A percentile compares a stretch with the other conserved stretches of the same genome.
phyloP scores from a whole-genome alignment of 2,797 vertebrate genomes.

The Poecilia picta region DNA sequence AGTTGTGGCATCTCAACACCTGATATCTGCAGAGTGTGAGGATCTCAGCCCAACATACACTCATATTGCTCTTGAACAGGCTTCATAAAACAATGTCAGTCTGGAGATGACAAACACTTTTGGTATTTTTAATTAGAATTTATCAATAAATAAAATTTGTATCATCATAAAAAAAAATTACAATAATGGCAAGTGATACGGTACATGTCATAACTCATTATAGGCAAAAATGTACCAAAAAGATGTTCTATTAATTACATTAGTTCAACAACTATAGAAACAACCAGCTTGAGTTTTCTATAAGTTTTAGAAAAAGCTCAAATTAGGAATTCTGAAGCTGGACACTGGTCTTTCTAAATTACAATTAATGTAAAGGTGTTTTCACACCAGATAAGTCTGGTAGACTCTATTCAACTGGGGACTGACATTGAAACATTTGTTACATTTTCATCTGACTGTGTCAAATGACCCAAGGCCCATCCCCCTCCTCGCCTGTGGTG shows the following conservation, averaged over 20 bases:
- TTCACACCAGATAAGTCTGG: not conserved
- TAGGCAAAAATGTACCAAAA: not conserved
- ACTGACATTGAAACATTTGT: too few relatives aligned
- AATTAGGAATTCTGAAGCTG: not conserved
- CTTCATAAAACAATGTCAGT: not conserved
- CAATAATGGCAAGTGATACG: not conserved
- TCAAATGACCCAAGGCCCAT: too few relatives aligned
- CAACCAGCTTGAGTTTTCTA: not conserved
- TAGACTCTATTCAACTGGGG: too few relatives aligned
- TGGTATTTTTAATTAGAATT: not conserved
- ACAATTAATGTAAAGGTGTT: not conserved
- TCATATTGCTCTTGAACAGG: too few relatives aligned
- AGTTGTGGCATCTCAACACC: not conserved
- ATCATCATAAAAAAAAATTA: not conserved
- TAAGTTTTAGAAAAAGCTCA: not conserved
- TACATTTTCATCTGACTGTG: too few relatives aligned
- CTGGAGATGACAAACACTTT: not conserved
- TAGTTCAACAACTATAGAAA: not conserved
- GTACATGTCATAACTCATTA: not conserved
- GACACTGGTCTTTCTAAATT: not conserved
- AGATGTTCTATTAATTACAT: not conserved
- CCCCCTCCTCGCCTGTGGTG: too few relatives aligned
- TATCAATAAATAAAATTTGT: too few relatives aligned
- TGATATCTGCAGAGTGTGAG: too few relatives aligned
- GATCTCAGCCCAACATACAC: too few relatives aligned